These are phyloP conservation scores for Diorhabda elongata DNA, from an alignment of 1,140 invertebrate species.

Conservation along the genomic window DNA sequence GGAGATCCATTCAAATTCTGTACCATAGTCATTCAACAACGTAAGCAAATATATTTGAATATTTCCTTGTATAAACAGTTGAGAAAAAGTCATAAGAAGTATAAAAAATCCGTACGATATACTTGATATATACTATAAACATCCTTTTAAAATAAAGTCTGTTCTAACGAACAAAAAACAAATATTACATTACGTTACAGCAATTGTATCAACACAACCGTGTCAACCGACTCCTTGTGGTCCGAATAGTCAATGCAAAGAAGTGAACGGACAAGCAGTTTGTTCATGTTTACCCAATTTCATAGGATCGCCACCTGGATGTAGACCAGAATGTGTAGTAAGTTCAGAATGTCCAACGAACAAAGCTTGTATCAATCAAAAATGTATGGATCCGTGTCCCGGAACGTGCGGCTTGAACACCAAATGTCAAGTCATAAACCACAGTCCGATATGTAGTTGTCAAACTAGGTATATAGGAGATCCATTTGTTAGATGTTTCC, in stretches of 20 bases:
- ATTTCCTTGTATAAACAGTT: background rate
- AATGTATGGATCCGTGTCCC: conserved; percentile 60
- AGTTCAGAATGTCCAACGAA: conserved; percentile 59
- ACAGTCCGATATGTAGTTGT: conserved; percentile 64
- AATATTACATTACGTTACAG: background rate
- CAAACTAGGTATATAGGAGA: conserved; percentile 60
- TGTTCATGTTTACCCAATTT: conserved; percentile 62
- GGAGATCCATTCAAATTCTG: conserved; percentile 69
- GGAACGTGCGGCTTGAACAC: conserved; percentile 59
- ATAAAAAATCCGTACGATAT: too few species aligned
- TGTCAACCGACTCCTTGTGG: conserved; percentile 64
- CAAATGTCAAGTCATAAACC: conserved; percentile 62
- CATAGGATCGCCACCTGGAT: conserved; percentile 56
- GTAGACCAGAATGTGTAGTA: conserved; percentile 59
- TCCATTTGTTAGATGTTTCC: conserved; percentile 60
- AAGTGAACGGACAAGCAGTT: conserved; percentile 52
- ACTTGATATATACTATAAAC: too few species aligned
- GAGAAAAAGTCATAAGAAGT: too few species aligned
- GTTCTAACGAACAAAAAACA: too few species aligned
- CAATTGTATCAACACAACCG: conserved; percentile 35
- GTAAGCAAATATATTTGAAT: conserved; percentile 35
- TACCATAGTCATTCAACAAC: conserved; percentile 46
- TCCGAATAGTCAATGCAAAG: conserved; percentile 60
- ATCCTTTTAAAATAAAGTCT: too few species aligned
- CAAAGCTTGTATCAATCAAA: conserved; percentile 58